Percentiles rank a stretch among this genome's conserved stretches.
Evolutionary conservation across 2,888 invertebrate genomes (phyloP).

Genomic region (Cetonia aurata): DNA sequence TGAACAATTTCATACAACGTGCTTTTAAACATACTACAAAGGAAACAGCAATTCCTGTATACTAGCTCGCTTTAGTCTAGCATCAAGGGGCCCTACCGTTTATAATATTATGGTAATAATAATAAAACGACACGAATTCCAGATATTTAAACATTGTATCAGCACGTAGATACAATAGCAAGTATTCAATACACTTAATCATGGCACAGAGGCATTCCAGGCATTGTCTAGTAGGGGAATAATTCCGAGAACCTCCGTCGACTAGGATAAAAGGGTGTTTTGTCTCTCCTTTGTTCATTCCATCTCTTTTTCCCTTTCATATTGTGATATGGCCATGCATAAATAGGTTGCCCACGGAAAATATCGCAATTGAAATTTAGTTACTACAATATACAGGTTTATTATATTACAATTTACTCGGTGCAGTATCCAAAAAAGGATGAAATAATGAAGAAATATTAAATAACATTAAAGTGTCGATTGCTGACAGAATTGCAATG

Average conservation of each 20-base stretch:
- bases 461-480: no score
- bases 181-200: constrained; percentile 52
- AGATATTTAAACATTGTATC: constrained; percentile 45
- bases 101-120: constrained; percentile 29
- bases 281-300: constrained; percentile 15
- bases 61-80: no score
- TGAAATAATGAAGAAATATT: no score
- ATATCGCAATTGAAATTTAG: no score
- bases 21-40: constrained; percentile 22
- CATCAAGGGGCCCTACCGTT: constrained; percentile 1
- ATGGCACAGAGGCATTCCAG: constrained; percentile 51
- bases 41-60: background rate
- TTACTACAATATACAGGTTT: no score
- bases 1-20: constrained; percentile 28
- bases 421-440: no score
- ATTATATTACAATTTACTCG: no score
- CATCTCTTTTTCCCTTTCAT: constrained; percentile 9
- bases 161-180: constrained; percentile 42
- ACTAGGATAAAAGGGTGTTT: constrained; percentile 12
- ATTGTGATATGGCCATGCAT: no score
- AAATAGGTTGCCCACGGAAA: no score
- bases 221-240: constrained; percentile 47
- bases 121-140: constrained; percentile 44
- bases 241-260: constrained; percentile 38
- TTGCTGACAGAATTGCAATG: no score